A percentile compares a stretch with the other conserved stretches of the same genome.
Evolutionary conservation across 1,140 invertebrate species (phyloP).

Genomic region (Leptinotarsa texana): DNA sequence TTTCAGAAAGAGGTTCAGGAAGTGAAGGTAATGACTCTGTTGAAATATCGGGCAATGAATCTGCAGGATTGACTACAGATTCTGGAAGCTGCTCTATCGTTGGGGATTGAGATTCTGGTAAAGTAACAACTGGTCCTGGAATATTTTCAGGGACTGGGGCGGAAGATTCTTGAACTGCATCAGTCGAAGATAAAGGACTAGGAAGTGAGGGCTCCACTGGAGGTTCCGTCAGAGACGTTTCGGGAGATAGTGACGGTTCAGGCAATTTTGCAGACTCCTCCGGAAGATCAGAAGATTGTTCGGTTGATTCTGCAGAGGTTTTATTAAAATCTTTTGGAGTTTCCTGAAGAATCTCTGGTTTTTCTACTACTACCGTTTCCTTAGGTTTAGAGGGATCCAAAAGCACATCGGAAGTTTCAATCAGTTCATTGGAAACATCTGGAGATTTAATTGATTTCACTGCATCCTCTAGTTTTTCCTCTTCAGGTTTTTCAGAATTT

Average conservation of each 20-base stretch:
- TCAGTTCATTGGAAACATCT: conserved; percentile 15
- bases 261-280: conserved; percentile 12
- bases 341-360: background rate
- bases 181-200: conserved; percentile 16
- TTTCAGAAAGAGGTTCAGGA: conserved; percentile 53
- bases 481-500: conserved; percentile 22
- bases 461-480: conserved; percentile 23
- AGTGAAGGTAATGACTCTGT: conserved; percentile 55
- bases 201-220: conserved; percentile 21
- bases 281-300: conserved; percentile 9
- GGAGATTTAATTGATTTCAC: conserved; percentile 15
- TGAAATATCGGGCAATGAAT: conserved; percentile 48
- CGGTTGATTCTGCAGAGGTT: background rate
- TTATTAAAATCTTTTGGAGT: background rate
- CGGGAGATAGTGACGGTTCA: conserved; percentile 18
- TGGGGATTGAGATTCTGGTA: conserved; percentile 1
- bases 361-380: background rate
- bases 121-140: background rate
- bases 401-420: background rate
- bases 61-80: conserved; percentile 16
- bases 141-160: background rate
- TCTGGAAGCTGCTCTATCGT: conserved; percentile 6
- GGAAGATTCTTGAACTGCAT: conserved; percentile 5
- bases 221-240: conserved; percentile 3
- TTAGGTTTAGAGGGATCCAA: background rate